phyloP scores from a whole-genome alignment of 2,113 vertebrate genomes.

The Chamaetylas fuelleborni region DNA sequence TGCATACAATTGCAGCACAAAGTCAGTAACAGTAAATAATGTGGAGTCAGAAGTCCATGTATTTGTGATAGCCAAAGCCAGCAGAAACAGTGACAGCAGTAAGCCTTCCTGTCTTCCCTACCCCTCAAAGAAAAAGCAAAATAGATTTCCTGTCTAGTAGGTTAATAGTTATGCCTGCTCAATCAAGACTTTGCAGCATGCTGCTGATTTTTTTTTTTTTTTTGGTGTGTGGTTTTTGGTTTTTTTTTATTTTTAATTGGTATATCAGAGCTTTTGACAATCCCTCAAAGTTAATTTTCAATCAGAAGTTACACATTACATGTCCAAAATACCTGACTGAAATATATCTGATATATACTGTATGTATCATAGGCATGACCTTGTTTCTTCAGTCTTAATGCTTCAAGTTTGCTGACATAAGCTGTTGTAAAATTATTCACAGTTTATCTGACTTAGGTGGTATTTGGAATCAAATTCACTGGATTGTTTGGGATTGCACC shows the following conservation, averaged over 20 bases:
- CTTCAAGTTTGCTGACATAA: neutral
- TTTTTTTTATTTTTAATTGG: neutral
- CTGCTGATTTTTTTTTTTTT: neutral
- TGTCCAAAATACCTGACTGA: neutral
- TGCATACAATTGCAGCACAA: neutral
- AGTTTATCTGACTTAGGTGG: neutral
- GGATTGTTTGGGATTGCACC: neutral
- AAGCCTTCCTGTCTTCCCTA: neutral
- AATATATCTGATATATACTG: neutral
- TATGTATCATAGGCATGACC: neutral
- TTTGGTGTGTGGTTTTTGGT: neutral
- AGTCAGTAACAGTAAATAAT: neutral
- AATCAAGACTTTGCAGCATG: neutral
- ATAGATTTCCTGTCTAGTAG: neutral
- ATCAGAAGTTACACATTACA: neutral
- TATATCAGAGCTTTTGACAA: neutral
- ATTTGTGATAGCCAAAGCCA: neutral
- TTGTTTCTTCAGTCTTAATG: neutral
- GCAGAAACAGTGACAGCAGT: neutral
- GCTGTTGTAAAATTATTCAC: neutral
- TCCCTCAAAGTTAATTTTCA: neutral
- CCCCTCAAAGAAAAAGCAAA: neutral
- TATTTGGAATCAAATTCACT: neutral
- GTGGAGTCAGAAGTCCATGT: neutral
- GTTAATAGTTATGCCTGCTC: neutral